Percentiles rank a stretch among this genome's conserved stretches.
Evolutionary conservation across 2,113 vertebrate species (phyloP).

Genomic region (Macquaria australasica): DNA sequence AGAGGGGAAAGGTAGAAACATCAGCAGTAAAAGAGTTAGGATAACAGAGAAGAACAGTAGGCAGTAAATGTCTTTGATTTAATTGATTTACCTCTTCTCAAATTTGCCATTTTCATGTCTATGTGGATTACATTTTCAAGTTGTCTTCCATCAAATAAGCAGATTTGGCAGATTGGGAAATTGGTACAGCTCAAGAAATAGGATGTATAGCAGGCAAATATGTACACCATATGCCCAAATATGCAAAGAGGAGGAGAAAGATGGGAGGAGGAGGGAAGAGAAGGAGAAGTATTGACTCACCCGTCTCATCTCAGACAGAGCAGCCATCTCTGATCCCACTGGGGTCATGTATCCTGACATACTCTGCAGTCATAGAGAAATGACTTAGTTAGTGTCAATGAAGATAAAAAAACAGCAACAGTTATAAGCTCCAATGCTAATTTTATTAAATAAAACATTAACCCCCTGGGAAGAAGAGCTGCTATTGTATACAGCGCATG

Average conservation of each 20-base stretch:
- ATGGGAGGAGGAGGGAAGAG: neutral
- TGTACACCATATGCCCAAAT: neutral
- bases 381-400: neutral
- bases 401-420: neutral
- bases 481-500: neutral
- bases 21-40: slow-evolving; percentile 54
- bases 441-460: neutral
- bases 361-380: slow-evolving; percentile 81
- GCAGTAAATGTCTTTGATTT: slow-evolving; percentile 10
- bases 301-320: slow-evolving; percentile 91
- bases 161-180: neutral
- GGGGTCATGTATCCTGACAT: slow-evolving; percentile 92
- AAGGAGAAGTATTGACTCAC: slow-evolving; percentile 80
- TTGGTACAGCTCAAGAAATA: neutral
- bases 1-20: slow-evolving; percentile 54
- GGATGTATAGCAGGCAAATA: neutral
- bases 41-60: slow-evolving; percentile 31
- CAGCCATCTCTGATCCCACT: slow-evolving; percentile 90
- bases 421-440: neutral
- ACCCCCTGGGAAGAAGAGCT: neutral
- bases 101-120: neutral
- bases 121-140: neutral
- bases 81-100: neutral
- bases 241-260: neutral
- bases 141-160: neutral